These are phyloP conservation scores for Coelopa frigida DNA, from an alignment of 1,140 invertebrate species.

Conservation along the genomic window DNA sequence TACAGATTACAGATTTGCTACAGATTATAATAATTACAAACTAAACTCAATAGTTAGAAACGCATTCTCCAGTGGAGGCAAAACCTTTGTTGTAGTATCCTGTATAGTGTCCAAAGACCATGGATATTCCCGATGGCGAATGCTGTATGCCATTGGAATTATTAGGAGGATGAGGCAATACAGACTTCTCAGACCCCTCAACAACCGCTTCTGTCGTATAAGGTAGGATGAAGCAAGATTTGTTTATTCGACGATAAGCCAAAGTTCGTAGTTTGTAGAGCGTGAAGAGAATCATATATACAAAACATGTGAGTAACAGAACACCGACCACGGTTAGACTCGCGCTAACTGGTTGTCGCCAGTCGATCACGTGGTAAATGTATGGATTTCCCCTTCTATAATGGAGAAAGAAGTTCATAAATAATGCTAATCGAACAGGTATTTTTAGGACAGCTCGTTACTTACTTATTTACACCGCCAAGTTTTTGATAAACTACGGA, in stretches of 20 bases:
- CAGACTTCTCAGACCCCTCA: too few relatives aligned
- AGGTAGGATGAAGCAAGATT: constrained; percentile 21
- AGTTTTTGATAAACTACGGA: constrained; percentile 61
- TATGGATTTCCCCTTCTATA: constrained; percentile 53
- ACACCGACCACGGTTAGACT: constrained; percentile 49
- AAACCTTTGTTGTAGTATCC: constrained; percentile 37
- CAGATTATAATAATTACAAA: too few relatives aligned
- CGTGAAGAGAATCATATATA: constrained; percentile 36
- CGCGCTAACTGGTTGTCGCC: constrained; percentile 50
- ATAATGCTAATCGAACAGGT: neutral
- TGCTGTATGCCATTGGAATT: constrained; percentile 36
- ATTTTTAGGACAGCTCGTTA: constrained; percentile 2
- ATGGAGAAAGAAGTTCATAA: constrained; percentile 19
- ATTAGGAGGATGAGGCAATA: too few relatives aligned
- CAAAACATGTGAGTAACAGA: constrained; percentile 46
- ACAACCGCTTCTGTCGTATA: too few relatives aligned
- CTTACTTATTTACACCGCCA: constrained; percentile 60
- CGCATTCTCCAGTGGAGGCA: constrained; percentile 13
- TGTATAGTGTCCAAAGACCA: constrained; percentile 35
- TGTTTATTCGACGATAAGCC: constrained; percentile 20
- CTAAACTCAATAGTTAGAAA: too few relatives aligned
- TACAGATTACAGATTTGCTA: too few relatives aligned
- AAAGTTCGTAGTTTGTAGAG: constrained; percentile 35
- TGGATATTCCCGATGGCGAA: constrained; percentile 36
- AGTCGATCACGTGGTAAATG: constrained; percentile 64